Percentiles rank a stretch among this genome's conserved stretches.
Conservation (phyloP, 2,113 vertebrate species). For the Circaetus cinerascens region DNA sequence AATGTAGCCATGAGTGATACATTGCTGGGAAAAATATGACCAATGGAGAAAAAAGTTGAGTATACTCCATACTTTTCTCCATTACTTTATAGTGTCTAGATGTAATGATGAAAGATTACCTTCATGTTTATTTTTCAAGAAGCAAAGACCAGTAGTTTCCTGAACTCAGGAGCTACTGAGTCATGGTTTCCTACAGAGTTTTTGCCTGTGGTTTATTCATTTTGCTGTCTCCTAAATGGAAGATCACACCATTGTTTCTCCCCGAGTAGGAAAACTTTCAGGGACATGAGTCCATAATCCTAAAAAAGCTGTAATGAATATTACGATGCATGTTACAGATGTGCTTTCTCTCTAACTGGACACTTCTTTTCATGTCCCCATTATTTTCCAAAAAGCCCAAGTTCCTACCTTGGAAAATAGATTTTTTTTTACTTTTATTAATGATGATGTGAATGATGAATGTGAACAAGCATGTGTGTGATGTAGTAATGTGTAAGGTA, state of each 20-base stretch:
- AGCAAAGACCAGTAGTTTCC: background rate
- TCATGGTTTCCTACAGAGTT: background rate
- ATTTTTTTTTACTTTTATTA: background rate
- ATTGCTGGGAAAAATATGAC: background rate
- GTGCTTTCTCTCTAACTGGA: background rate
- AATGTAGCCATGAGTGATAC: background rate
- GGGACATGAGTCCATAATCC: background rate
- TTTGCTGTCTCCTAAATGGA: background rate
- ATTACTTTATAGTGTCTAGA: background rate
- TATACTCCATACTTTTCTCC: background rate
- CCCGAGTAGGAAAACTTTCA: background rate
- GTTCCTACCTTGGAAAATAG: background rate
- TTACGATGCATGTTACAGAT: background rate
- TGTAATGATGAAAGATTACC: background rate
- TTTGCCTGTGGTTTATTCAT: background rate
- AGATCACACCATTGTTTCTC: background rate
- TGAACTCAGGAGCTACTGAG: background rate
- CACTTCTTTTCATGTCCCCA: background rate
- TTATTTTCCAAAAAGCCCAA: background rate
- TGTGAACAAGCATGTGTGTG: background rate
- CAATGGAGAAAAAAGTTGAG: background rate
- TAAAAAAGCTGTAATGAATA: background rate
- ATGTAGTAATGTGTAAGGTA: background rate
- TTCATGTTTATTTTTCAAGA: background rate
- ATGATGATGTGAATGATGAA: background rate